Base-by-base conservation (phyloP, 2,113 vertebrate species). In the Guaruba guarouba region DNA sequence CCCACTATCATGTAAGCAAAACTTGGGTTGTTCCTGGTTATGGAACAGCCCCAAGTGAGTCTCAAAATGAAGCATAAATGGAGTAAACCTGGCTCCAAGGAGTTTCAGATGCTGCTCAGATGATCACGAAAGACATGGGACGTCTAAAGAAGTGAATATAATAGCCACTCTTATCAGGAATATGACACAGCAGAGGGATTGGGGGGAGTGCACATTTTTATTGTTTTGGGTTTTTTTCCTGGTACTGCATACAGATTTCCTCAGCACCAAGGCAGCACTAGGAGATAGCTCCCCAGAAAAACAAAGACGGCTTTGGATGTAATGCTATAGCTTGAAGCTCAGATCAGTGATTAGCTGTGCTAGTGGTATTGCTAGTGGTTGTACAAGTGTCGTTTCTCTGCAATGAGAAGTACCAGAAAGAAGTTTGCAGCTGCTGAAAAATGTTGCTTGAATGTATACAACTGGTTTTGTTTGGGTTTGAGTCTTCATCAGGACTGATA, bases 341-440 rank as follows among this genome's bases (percentile, higher is more conserved):
- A 64, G 49, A 24, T 11, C 51, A 39, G 64, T 5, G 43, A 62
- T 61, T 83, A 48, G 22, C 79, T 68, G 2, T 7, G 2, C 51
- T 33, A 64, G 27, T 59, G 41, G 17, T 54, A 41, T 28, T 78
- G 54, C 73, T 27, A 20, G 61, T 71, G 35, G 35, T 54, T 86
- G n/a, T 18, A 55, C 18, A 86, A 76, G 59, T 35, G 59, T 82
- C 46, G 37, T 67, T 94, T 70, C 52, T 88, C 82, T 81, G 23
- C 66, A 82, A 11, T 64, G 35, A 29, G 69, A 96, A 93, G 68
- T 87, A 75, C n/a, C 55, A 86, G 79, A 52, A 69, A 71, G 80
- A 62, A 64, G n/a, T 82, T 86, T 88, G 77, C 20, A 92, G 27
- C 68, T 33, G 12, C 67, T 79, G 57, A 95, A 96, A 93, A 86